Base-by-base conservation (phyloP, 2,113 vertebrate genomes). In the Takifugu flavidus region DNA sequence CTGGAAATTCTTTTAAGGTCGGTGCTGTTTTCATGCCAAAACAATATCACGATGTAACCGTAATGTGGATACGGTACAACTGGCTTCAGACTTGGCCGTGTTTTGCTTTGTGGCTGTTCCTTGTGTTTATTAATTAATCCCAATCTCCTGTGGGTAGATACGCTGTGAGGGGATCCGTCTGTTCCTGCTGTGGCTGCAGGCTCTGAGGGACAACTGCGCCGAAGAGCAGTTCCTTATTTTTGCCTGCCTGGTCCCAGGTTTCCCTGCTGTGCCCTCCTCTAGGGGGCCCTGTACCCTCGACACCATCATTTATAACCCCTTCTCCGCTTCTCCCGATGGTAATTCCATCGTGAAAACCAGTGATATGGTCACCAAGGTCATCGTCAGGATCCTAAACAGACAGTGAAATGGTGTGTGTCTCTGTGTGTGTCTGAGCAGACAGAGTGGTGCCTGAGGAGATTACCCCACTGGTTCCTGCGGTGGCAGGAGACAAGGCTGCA, bases 1-100 rank as follows among this genome's bases (percentile, higher is more conserved):
- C 95, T 94, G 97, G 95, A 93, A 99, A 99, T 89, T 95, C 95
- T 79, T 90, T 95, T 72, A 99, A 98, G 93, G 97, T 99, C 91
- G 80, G 70, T 55, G 15, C 2, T 50, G 3, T 58, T 57, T 10
- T 11, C 43, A 42, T 4, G 11, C 6, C 31, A 28, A 39, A 39
- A 39, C 7, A 39, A 39, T 10, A 10, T 39, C 11, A 10, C 34
- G 11, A 39, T 10, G 3, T 39, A 39, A 39, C 4, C 34, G 2
- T 4, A 39, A 11, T 39, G 8, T 39, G 34, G 4, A 39, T 39
- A 8, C 2, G 7, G 34, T 39, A 11, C 34, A 6, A 1, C 20
- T 20, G 20, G 20, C 20, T 20, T 20, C 20, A 20, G 20, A 20
- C 20, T 20, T 31, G 1, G 20, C 25, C 13, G 13, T 47, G 1